phyloP scores from a whole-genome alignment of 64 coral and sea anemone genomes.

The Exaiptasia diaphana region DNA sequence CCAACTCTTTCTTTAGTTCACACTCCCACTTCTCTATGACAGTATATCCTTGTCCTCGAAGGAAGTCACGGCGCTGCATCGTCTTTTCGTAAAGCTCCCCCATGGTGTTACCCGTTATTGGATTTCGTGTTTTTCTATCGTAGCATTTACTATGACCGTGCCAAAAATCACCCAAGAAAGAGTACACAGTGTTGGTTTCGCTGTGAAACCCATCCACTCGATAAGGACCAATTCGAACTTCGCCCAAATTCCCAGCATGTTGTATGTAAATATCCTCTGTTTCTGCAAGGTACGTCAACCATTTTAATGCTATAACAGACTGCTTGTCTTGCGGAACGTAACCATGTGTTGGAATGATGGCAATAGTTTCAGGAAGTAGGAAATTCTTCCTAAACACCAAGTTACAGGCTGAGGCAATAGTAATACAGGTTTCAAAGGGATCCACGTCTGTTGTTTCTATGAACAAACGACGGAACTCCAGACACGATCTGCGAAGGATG shows the following conservation, averaged over 20 bases:
- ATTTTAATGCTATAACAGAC: neutral
- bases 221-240: neutral
- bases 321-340: neutral
- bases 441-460: neutral
- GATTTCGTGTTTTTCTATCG: neutral
- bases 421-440: neutral
- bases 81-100: neutral
- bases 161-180: conserved; percentile 15
- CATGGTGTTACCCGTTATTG: neutral
- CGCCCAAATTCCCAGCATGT: neutral
- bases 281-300: neutral
- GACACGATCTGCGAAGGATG: neutral
- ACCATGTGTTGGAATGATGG: conserved; percentile 11
- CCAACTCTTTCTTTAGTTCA: neutral
- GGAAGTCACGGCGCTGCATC: neutral
- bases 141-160: conserved; percentile 5
- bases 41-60: neutral
- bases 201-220: conserved; percentile 7
- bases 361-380: neutral
- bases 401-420: neutral
- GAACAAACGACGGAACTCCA: neutral
- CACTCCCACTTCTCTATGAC: conserved; percentile 42
- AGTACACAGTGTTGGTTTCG: neutral
- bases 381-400: neutral
- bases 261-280: neutral